Evolutionary conservation across 2,113 vertebrate genomes (phyloP).

Genomic region (Anolis sagrei): DNA sequence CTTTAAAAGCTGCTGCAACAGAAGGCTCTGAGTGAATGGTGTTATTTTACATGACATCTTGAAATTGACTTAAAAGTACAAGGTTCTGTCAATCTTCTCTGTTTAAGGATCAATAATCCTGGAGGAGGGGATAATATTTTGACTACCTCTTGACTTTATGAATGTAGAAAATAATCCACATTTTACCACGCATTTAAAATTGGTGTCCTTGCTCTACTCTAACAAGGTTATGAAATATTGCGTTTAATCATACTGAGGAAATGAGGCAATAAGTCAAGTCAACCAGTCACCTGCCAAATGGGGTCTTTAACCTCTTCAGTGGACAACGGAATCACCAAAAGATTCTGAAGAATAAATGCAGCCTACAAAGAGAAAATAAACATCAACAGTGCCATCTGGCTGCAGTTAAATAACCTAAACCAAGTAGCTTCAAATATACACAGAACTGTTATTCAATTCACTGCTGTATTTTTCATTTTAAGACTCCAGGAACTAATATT

Average conservation of each 20-base stretch:
- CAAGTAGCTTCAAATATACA: background rate
- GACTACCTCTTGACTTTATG: background rate
- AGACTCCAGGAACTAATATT: background rate
- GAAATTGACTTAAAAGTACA: background rate
- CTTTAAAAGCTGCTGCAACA: no score
- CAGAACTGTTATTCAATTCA: background rate
- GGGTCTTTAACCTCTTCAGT: constrained; percentile 83
- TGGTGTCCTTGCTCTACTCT: background rate
- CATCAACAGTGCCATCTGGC: constrained; percentile 84
- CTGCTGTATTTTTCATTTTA: background rate
- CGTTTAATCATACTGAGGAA: background rate
- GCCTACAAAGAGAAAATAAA: constrained; percentile 82
- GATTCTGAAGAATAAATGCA: constrained; percentile 95
- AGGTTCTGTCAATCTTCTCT: background rate
- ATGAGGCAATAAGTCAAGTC: background rate
- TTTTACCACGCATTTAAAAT: background rate
- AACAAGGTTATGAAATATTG: background rate
- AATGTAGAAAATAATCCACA: background rate
- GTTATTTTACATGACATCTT: background rate
- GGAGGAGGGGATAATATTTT: background rate
- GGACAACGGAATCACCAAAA: constrained; percentile 93
- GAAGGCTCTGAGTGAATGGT: background rate
- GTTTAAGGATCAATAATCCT: background rate
- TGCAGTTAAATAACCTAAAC: constrained; percentile 54
- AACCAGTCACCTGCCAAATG: constrained; percentile 89